Conservation (phyloP, 2,113 vertebrate species). For the Raja brachyura region DNA sequence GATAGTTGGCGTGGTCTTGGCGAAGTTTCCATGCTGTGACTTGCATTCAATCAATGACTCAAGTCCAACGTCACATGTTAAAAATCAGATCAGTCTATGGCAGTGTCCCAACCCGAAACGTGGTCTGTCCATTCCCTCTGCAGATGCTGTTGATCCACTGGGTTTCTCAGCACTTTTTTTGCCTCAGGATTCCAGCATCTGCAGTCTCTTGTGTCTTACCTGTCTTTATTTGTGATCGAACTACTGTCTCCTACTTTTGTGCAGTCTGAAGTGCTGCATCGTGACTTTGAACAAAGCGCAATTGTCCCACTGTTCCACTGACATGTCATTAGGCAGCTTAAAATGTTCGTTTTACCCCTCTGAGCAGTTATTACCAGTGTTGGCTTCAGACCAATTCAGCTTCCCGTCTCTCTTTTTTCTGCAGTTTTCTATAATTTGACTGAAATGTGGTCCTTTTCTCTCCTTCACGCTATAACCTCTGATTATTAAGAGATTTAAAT, state of each 20-base stretch:
- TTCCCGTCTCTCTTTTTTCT: background rate
- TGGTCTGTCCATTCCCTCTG: no score
- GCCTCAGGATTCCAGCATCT: no score
- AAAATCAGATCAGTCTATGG: no score
- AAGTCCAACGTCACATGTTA: no score
- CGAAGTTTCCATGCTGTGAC: no score
- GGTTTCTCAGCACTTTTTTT: no score
- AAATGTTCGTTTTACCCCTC: background rate
- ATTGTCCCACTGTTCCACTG: conserved; percentile 6
- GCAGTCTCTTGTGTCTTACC: no score
- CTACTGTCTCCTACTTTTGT: background rate
- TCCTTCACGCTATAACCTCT: background rate
- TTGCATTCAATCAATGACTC: no score
- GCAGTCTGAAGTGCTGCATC: background rate
- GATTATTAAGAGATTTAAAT: conserved; percentile 11
- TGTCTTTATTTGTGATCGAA: background rate
- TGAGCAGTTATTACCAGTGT: conserved; percentile 1
- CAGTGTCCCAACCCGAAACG: no score
- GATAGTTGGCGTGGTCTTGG: no score
- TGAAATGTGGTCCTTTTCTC: background rate
- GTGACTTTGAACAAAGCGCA: background rate
- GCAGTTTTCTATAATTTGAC: background rate
- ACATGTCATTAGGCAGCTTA: conserved; percentile 11
- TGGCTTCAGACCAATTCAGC: background rate
- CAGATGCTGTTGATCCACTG: no score